Base-by-base conservation (phyloP, 2,113 vertebrate genomes). In the Mixornis gularis region DNA sequence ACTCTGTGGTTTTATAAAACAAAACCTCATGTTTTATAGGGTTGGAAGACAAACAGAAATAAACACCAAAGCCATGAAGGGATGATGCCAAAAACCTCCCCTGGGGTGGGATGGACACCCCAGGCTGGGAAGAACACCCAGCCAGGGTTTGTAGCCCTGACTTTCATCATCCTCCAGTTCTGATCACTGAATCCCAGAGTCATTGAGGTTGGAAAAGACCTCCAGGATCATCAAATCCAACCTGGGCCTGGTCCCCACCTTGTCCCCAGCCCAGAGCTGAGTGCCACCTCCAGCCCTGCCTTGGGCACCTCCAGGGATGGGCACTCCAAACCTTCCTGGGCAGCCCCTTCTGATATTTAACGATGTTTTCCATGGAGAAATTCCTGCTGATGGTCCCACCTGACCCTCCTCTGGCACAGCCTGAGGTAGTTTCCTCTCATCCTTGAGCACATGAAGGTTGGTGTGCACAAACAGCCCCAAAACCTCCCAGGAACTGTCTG, bases 211-310 rank as follows among this genome's bases (percentile, higher is more conserved):
- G 68, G 60, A 66, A 66, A 65, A 59, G 38, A 6, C 22, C 27
- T 38, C n/a, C 52, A 38, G 25, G 27, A 20, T 4, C 49, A 48
- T 3, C 0, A 0, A 52, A 13, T 38, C 22, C 2, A 0, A 19
- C 0, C 8, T 38, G 8, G 65, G 85, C 6, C 58, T 0, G 0
- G 1, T 49, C 10, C 21, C 20, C 65, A 41, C 34, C 49, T 8
- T 32, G 36, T 56, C 34, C 9, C 58, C 46, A 69, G 19, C 27
- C 64, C 58, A 51, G 36, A 43, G 43, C 85, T 20, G 1, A 51
- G 36, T 64, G 74, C 14, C 66, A 79, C 17, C 2, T 48, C 19
- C 51, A 43, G 27, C 1, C 44, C 4, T 52, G 24, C 40, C 30
- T 8, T 9, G 84, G 34, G 4, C 41, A 55, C 49, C 30, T 63